Evolutionary conservation across 2,797 vertebrate genomes (phyloP), one percentile per base, ranked within the genome.

Genomic region (Pachyuromys duprasi): DNA sequence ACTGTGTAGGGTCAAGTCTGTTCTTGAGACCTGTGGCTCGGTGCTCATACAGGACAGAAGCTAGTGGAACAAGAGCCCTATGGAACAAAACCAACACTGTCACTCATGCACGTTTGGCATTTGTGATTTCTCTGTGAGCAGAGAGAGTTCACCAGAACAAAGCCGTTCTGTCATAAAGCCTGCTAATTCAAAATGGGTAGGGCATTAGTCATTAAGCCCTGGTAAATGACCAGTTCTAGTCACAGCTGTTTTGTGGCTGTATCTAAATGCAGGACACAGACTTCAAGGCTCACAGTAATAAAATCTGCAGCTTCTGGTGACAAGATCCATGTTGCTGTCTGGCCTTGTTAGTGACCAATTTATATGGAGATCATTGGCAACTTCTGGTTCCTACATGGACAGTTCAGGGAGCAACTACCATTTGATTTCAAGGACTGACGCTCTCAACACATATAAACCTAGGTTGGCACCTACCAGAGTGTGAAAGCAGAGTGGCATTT

Each of bases 291-390:
- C 92, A 84, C 11, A 28, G 83, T 80, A 92, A 22, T 89, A 86
- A 42, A 95, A 96, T 96, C 94, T 95, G 72, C 57, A 76, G 36
- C 92, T 97, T 86, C 95, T 90, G 96, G 90, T 93, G 89, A 45
- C 75, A 65, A 74, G 78, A 69, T 42, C 33, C 79, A 0, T n/a
- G 60, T 70, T 69, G 81, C 89, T 18, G 18, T 70, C 90, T 82
- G 96, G 79, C 80, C 28, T 45, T 60, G 70, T 95, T 65, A 90
- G 45, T 49, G 33, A 90, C 90, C 86, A 92, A 67, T 69, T 89
- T 96, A 86, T 90, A 93, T 84, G 88, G 74, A 96, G 86, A 95
- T 36, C 86, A 55, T 15, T 36, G 76, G 60, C 62, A 93, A 57
- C n/a, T 53, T 97, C 96, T 90, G 86, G 2, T 42, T 81, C 39